phyloP scores from a whole-genome alignment of 2,113 vertebrate genomes.

The Oophaga pumilio region DNA sequence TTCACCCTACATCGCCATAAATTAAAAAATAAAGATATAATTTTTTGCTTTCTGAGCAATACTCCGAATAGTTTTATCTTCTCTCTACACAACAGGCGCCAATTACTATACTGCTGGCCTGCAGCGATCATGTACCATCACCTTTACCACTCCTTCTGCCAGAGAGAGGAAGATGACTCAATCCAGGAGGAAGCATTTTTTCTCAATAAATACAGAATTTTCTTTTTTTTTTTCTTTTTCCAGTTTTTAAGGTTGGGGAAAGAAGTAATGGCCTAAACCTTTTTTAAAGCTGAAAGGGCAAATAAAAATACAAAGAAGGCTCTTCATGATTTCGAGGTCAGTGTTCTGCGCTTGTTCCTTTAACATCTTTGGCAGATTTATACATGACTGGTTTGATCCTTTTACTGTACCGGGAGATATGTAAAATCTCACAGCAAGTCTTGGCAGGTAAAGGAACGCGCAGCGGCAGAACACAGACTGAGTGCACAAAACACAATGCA shows the following conservation, averaged over 20 bases:
- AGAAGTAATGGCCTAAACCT: not conserved
- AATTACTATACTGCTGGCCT: not conserved
- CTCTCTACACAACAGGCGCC: not conserved
- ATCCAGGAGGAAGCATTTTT: not conserved
- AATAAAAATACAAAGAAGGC: not conserved
- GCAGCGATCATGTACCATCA: not conserved
- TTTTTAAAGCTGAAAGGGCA: not conserved
- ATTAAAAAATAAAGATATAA: too few species aligned
- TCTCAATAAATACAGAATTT: not conserved
- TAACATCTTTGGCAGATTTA: constrained; percentile 34
- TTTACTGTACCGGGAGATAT: constrained; percentile 46
- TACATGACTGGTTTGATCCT: constrained; percentile 44
- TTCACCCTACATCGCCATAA: too few species aligned
- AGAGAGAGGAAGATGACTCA: not conserved
- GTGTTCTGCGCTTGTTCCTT: constrained; percentile 28
- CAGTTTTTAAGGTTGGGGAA: not conserved
- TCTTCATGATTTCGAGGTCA: not conserved
- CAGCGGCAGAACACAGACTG: constrained; percentile 41
- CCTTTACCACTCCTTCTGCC: not conserved
- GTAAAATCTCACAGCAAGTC: constrained; percentile 53
- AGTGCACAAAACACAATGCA: constrained; percentile 39
- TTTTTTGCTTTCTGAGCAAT: too few species aligned
- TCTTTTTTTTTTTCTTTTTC: not conserved
- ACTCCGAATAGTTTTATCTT: too few species aligned
- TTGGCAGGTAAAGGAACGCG: constrained; percentile 53